Conservation (phyloP, 2,888 invertebrate genomes). For the Sericinus montela region DNA sequence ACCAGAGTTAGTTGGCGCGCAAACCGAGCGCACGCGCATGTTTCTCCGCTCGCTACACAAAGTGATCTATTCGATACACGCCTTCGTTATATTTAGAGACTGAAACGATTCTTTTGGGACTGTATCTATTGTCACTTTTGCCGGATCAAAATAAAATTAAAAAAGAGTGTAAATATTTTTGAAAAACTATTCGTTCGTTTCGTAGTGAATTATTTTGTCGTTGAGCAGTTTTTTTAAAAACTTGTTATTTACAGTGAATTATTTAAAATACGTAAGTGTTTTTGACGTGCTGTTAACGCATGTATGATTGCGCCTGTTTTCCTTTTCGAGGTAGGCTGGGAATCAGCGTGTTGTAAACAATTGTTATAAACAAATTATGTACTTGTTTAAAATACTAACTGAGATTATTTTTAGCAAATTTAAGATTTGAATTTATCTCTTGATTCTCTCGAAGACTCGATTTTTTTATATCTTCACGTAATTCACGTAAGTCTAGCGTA, state of each 20-base stretch:
- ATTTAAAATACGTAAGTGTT: not conserved
- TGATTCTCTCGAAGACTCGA: too few relatives aligned
- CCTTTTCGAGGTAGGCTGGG: not conserved
- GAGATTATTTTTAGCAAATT: too few relatives aligned
- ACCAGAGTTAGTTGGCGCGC: constrained; percentile 47
- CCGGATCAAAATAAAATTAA: constrained; percentile 20
- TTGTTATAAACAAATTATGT: too few relatives aligned
- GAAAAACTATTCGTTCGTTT: constrained; percentile 21
- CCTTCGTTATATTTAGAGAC: constrained; percentile 44
- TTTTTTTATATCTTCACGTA: too few relatives aligned
- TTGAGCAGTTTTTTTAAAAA: too few relatives aligned
- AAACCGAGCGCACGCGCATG: constrained; percentile 48
- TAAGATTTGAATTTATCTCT: too few relatives aligned
- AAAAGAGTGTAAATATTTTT: constrained; percentile 6
- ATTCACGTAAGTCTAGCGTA: too few relatives aligned
- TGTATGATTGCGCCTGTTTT: not conserved
- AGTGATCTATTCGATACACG: constrained; percentile 28
- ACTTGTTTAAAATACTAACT: too few relatives aligned
- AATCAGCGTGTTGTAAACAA: not conserved
- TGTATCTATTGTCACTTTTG: constrained; percentile 46
- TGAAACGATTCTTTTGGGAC: constrained; percentile 37
- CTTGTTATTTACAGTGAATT: constrained; percentile 1
- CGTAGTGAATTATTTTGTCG: constrained; percentile 13
- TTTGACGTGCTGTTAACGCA: not conserved
- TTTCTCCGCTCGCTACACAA: constrained; percentile 18